These are phyloP conservation scores for Eunapius fragilis DNA, from an alignment of 37 sponge, comb jelly and placozoan genomes.

Conservation along the genomic window DNA sequence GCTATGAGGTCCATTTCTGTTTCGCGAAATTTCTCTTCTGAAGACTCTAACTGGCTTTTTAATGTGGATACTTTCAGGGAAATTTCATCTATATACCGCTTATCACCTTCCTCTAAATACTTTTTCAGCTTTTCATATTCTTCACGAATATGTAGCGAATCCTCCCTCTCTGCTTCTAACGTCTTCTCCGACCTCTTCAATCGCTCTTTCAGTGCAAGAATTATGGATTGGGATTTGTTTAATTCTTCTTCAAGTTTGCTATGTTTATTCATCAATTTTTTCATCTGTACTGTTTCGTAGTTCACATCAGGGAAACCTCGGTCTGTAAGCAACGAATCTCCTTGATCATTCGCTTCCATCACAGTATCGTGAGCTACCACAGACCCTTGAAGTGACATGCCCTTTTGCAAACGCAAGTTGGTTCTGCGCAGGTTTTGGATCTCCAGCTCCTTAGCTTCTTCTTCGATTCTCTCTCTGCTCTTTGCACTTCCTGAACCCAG, in stretches of 20 bases:
- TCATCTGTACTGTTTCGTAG: not conserved
- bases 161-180: not conserved
- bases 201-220: not conserved
- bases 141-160: not conserved
- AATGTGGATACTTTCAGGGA: not conserved
- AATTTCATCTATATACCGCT: not conserved
- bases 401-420: constrained; percentile 39
- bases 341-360: not conserved
- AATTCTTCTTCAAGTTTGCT: not conserved
- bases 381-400: not conserved
- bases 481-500: constrained; percentile 3
- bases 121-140: not conserved
- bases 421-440: constrained; percentile 42
- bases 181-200: not conserved
- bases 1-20: not conserved
- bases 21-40: not conserved
- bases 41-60: not conserved
- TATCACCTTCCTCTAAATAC: not conserved
- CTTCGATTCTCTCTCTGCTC: constrained; percentile 34
- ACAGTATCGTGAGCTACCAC: too few species aligned
- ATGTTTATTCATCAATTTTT: not conserved
- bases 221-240: not conserved
- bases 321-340: not conserved
- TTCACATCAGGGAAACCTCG: not conserved
- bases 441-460: constrained; percentile 51